Conservation (phyloP, 2,797 vertebrate genomes). For the Coluber constrictor region DNA sequence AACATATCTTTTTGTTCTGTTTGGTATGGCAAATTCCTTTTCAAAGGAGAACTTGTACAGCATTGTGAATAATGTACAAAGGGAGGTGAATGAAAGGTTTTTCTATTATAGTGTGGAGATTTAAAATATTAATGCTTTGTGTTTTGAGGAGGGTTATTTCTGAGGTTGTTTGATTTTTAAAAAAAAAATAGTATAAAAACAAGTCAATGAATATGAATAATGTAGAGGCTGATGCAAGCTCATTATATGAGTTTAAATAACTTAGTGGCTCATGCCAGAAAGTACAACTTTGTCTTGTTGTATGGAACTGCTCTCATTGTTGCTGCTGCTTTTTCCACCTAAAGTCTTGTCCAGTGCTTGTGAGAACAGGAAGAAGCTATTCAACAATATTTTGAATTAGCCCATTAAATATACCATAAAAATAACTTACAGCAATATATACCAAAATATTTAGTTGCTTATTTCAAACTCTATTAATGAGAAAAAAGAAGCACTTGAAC, state of each 20-base stretch:
- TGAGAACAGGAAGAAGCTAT: background rate
- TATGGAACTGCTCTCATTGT: background rate
- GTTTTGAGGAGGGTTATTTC: background rate
- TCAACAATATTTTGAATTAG: background rate
- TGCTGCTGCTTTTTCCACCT: background rate
- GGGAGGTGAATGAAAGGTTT: background rate
- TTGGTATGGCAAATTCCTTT: background rate
- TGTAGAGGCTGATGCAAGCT: background rate
- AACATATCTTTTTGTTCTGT: background rate
- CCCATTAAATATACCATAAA: background rate
- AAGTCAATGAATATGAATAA: background rate
- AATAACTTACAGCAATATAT: conserved; percentile 5
- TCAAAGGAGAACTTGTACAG: background rate
- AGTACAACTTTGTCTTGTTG: background rate
- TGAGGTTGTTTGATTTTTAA: background rate
- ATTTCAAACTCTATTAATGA: conserved; percentile 8
- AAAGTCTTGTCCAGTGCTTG: background rate
- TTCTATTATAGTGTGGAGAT: background rate
- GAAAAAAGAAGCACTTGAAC: background rate
- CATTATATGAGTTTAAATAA: background rate
- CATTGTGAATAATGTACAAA: background rate
- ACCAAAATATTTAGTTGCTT: background rate
- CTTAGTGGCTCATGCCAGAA: background rate
- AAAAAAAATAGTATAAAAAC: background rate
- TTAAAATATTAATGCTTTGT: background rate